Evolutionary conservation across 2,113 vertebrate species (phyloP), one percentile per base, ranked within the genome.

Genomic region (Megaptera novaeangliae): DNA sequence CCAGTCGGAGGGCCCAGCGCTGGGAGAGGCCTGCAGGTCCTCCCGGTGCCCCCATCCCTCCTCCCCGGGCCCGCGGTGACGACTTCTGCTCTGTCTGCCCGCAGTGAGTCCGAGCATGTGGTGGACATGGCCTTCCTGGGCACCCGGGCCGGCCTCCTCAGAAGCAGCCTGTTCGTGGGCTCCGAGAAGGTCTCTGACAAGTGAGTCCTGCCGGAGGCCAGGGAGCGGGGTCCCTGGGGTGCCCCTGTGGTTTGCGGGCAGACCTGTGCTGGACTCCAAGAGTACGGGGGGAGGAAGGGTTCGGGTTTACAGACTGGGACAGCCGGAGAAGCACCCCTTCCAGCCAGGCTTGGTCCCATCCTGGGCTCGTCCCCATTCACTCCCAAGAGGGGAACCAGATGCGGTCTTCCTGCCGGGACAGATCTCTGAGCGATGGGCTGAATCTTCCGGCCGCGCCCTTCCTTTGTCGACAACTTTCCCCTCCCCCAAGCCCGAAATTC

Each of bases 111-210:
- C 0, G 98, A 99, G 8, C 98, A 98, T 0, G 99, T 98, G 4
- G 86, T 99, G 21, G 99, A 99, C 97, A 97, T 99, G 10, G 99
- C 99, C 0, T 99, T 99, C 97, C 97, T 99, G 98, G 99, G 99
- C 46, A 99, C 99, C 6, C 99, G 99, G 12, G 99, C 99, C 2
- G 99, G 99, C 8, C 99, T 99, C 78, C 98, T 99, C 97, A 99
- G 99, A 91, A 99, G 97, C 90, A 98, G 96, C 96, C 98, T 99
- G 69, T 99, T 99, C 0, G 98, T 99, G 55, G 99, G 99, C 41
- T 98, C 98, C 0, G 99, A 99, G 98, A 99, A 99, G 94, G 96
- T 99, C 95, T 98, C 99, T 2, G 98, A 98, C 97, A 99, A 98
- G 99, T 99, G 96, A 99, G 99, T 98, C 29, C 21, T 4, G 3